These are phyloP conservation scores for Phodopus roborovskii DNA, from an alignment of 2,113 vertebrate species.

Conservation along the genomic window DNA sequence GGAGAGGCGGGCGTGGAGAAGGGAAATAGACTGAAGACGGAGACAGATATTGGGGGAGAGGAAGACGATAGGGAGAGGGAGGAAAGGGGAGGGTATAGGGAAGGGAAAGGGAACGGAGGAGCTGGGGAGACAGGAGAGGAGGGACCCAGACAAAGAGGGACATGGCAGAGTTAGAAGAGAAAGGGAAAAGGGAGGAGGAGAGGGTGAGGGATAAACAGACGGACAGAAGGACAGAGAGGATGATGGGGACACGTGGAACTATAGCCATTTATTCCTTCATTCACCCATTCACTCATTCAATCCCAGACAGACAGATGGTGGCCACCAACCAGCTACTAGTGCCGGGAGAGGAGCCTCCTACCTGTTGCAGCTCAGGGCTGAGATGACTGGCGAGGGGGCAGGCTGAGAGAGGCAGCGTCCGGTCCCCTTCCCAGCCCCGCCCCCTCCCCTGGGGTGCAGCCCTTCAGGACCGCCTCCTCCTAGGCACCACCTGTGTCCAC, in stretches of 20 bases:
- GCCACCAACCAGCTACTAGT: background rate
- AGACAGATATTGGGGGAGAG: background rate
- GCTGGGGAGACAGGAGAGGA: no score
- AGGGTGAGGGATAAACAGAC: fast-evolving
- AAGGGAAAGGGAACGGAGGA: background rate
- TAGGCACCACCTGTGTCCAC: background rate
- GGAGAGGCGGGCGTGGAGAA: background rate
- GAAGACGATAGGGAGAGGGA: no score
- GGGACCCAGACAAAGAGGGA: no score
- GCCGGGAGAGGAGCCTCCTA: constrained; percentile 47
- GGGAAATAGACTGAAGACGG: background rate
- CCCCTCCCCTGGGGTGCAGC: constrained; percentile 61
- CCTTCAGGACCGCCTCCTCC: constrained; percentile 64
- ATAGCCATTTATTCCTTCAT: background rate
- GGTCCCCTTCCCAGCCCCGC: constrained; percentile 47
- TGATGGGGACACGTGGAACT: background rate
- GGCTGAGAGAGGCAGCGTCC: background rate
- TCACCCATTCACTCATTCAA: background rate
- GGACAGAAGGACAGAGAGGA: background rate
- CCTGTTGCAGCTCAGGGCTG: constrained; percentile 74
- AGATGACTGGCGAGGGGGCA: constrained; percentile 11
- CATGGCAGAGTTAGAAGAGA: no score
- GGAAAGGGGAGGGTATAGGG: background rate
- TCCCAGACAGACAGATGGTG: background rate
- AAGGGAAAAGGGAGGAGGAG: no score